Evolutionary conservation across 2,888 invertebrate species (phyloP).

Genomic region (Limnephilus auricula): DNA sequence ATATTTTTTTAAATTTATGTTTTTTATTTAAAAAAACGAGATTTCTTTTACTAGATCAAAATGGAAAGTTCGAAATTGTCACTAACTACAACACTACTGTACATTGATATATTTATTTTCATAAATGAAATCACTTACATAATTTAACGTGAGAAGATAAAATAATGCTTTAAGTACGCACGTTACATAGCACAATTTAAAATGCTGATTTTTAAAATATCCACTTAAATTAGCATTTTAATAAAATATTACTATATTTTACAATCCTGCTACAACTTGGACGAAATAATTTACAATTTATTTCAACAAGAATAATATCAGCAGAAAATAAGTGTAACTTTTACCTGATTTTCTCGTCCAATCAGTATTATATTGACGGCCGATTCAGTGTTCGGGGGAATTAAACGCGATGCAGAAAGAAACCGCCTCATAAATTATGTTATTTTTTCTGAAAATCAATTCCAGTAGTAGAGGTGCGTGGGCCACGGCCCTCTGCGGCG

Average conservation of each 20-base stretch:
- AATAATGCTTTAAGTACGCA: background rate
- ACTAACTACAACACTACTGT: no score
- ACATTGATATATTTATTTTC: background rate
- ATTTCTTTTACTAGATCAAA: no score
- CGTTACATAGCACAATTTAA: no score
- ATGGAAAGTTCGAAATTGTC: no score
- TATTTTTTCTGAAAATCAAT: constrained; percentile 44
- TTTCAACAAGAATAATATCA: background rate
- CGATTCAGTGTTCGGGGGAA: constrained; percentile 8
- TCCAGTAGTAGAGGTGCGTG: constrained; percentile 62
- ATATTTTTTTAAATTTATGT: no score
- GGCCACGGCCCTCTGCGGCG: constrained; percentile 56
- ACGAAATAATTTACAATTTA: background rate
- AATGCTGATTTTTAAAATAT: no score
- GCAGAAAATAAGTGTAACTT: background rate
- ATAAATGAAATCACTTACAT: background rate
- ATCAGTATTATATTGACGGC: background rate
- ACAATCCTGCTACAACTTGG: background rate
- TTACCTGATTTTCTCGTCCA: constrained; percentile 3
- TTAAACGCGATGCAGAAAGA: constrained; percentile 28
- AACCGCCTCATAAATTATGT: constrained; percentile 20
- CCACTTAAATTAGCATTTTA: background rate
- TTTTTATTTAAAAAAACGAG: no score
- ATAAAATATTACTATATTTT: background rate
- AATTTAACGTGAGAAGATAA: background rate